Evolutionary conservation across 2,888 invertebrate species (phyloP), one percentile per base, ranked within the genome.

Genomic region (Leucophora obtusa): DNA sequence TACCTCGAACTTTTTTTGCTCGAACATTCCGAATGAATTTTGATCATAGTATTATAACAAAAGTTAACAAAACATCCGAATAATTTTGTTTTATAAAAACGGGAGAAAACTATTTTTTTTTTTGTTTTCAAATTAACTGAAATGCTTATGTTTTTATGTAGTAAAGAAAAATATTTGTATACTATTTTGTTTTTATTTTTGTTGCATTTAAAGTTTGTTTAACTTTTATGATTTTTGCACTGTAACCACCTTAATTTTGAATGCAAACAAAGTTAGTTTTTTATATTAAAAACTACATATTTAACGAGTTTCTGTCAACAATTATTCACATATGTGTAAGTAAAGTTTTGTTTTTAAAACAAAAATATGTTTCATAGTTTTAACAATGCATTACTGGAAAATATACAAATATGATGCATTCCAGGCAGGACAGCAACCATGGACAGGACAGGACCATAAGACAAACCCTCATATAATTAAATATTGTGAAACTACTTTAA

Each of bases 251-350:
- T 38, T 38, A 38, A 38, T 38, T 10, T 38, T 38, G 3, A 38
- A 38, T 11, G 14, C 43, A 6, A n/a, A n/a, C 43, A n/a, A 1
- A n/a, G 43, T n/a, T 14, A 47, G n/a, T n/a, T 47, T 14, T 47
- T 24, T 54, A 11, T 56, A 47, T 18, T 70, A 56, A 50, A 43
- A 54, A 56, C n/a, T n/a, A 54, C 43, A 76, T 63, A 66, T 71
- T 77, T 66, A 77, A 72, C 71, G 60, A 77, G 77, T 72, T 72
- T 72, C 71, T 77, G 66, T 71, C 66, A 60, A 77, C 77, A 71
- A 74, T 72, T 72, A 72, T 60, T 77, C 77, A 71, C 60, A 71
- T 60, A 24, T 33, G 21, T 21, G 21, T 21, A 21, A 3, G 21
- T 3, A 47, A 71, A 71, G 59, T 66, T 71, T 21, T 56, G 18